A percentile compares a stretch with the other conserved stretches of the same genome.
phyloP scores from a whole-genome alignment of 2,113 vertebrate genomes.

The Thunnus maccoyii region DNA sequence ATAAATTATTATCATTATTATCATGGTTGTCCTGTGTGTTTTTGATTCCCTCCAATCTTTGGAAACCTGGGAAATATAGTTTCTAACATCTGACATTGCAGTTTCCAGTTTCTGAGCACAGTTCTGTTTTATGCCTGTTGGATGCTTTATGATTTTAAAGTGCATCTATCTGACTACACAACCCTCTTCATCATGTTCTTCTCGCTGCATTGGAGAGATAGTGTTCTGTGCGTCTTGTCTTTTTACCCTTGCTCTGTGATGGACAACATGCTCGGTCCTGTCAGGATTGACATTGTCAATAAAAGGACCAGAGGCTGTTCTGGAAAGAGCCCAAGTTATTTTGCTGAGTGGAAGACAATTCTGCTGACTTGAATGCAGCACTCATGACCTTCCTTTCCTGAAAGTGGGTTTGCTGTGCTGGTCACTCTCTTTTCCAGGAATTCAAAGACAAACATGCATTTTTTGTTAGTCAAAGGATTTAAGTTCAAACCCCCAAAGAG shows the following conservation, averaged over 20 bases:
- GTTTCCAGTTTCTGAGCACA: not conserved
- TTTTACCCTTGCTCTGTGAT: conserved; percentile 38
- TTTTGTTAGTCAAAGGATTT: conserved; percentile 5
- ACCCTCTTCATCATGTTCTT: not conserved
- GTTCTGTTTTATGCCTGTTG: not conserved
- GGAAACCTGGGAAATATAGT: not conserved
- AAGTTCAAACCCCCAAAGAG: not conserved
- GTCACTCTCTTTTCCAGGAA: conserved; percentile 45
- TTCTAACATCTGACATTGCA: not conserved
- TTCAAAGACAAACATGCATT: not conserved
- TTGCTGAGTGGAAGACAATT: conserved; percentile 71
- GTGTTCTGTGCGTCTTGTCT: not conserved
- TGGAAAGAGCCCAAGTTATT: conserved; percentile 62
- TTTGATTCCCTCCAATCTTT: not conserved
- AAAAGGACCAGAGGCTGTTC: conserved; percentile 25
- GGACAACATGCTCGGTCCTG: not conserved
- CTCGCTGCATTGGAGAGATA: not conserved
- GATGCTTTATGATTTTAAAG: not conserved
- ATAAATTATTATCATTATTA: conserved; percentile 84
- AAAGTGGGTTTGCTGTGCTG: conserved; percentile 34
- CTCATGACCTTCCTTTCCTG: conserved; percentile 58
- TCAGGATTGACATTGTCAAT: conserved; percentile 39
- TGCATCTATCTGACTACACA: not conserved
- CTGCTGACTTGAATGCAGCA: conserved; percentile 66
- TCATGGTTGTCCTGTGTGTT: conserved; percentile 8